Evolutionary conservation across 2,888 invertebrate species (phyloP), one percentile per base, ranked within the genome.

Genomic region (Calameuta pallipes): DNA sequence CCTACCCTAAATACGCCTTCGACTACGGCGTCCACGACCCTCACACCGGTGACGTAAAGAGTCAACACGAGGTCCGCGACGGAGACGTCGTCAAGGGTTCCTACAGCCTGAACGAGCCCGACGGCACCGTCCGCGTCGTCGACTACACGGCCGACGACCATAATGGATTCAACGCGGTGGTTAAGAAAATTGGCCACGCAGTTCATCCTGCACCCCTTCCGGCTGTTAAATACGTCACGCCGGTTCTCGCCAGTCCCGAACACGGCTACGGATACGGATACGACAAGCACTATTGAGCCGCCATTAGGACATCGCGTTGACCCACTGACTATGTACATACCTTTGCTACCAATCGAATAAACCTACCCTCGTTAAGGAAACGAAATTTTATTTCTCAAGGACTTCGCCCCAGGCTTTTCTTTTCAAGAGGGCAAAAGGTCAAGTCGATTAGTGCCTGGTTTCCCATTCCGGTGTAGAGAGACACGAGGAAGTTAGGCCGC

Each of bases 81-180:
- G 91, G 91, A n/a, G 91, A 91, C 82, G 90, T 91, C 4, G 91
- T 91, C 33, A 90, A 91, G 78, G 91, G 91, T 11, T 90, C 91
- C 0, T 91, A 91, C 87, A 90, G 90, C 81, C 89, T 91, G 1
- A 90, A 91, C 84, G 91, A 91, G 80, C 91, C 91, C 4, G 91
- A 91, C 81, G 91, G 91, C 30, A 91, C 89, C 37, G 88, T 91
- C n/a, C 85, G 91, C 33, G 87, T 91, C 76, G 91, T 91, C 81
- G 91, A 91, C 56, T 91, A 91, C 82, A 91, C 91, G 1, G 91
- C 91, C 15, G 91, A 91, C 80, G 90, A 90, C 71, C 90, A 90
- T 80, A 91, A 91, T 76, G 91, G 91, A 3, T 91, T 91, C 81
- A 89, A 91, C 77, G 91, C 91, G 3, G 89, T 91, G 15, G 91